A percentile compares a stretch with the other conserved stretches of the same genome.
Conservation (phyloP, 1,140 invertebrate species). For the Drosophila pseudoananassae region DNA sequence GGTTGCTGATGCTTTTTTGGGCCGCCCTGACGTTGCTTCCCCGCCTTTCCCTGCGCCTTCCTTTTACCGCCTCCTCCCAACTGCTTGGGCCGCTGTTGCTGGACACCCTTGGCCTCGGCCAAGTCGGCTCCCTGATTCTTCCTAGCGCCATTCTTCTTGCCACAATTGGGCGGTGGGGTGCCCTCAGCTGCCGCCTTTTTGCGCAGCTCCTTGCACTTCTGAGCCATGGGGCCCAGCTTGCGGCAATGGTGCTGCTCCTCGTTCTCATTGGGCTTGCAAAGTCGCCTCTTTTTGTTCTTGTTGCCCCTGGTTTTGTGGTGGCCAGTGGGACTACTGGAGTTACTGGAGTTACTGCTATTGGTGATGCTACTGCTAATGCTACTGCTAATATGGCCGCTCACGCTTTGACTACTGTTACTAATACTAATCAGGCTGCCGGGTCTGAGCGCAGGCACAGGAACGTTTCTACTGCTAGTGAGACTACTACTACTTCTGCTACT, state of each 20-base stretch:
- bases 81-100: conserved; percentile 29
- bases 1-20: conserved; percentile 38
- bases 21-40: conserved; percentile 46
- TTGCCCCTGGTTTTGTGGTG: conserved; percentile 10
- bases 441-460: conserved; percentile 71
- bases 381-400: conserved; percentile 74
- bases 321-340: conserved; percentile 29
- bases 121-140: not conserved
- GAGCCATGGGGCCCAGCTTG: conserved; percentile 51
- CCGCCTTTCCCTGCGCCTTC: conserved; percentile 29
- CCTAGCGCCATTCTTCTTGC: conserved; percentile 50
- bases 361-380: conserved; percentile 50
- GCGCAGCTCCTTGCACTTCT: conserved; percentile 55
- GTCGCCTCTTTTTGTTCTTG: conserved; percentile 59
- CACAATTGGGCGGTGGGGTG: conserved; percentile 54
- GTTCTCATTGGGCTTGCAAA: conserved; percentile 64
- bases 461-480: conserved; percentile 67
- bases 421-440: conserved; percentile 77
- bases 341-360: conserved; percentile 42
- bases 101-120: conserved; percentile 23
- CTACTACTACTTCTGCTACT: conserved; percentile 41
- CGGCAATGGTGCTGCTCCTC: conserved; percentile 75
- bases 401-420: conserved; percentile 81
- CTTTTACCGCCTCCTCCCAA: conserved; percentile 37
- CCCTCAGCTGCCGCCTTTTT: conserved; percentile 45